phyloP scores from a whole-genome alignment of 1,140 invertebrate genomes.

The Schlechtendalia chinensis region DNA sequence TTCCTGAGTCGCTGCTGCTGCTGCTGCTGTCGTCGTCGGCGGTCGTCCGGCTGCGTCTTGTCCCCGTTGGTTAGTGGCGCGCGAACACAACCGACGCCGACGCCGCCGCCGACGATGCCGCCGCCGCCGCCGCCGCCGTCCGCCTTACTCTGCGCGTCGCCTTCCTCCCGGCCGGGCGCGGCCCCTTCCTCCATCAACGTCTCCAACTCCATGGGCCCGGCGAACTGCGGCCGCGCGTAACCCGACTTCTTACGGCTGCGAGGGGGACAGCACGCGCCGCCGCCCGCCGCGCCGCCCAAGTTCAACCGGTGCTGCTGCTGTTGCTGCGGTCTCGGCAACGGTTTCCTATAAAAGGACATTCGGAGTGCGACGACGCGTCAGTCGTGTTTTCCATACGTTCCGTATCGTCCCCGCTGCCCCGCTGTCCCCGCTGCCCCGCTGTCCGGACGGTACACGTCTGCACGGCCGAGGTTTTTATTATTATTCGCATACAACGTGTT shows the following conservation, averaged over 20 bases:
- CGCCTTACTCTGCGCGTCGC: neutral
- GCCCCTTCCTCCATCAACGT: slow-evolving; percentile 47
- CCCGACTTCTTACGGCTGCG: slow-evolving; percentile 22
- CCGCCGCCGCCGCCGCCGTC: neutral
- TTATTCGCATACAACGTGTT: too few relatives aligned
- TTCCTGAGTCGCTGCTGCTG: neutral
- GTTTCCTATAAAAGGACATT: too few relatives aligned
- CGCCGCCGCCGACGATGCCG: neutral
- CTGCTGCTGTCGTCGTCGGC: neutral
- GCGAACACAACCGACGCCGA: neutral
- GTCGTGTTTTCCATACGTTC: too few relatives aligned
- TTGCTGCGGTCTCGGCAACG: neutral
- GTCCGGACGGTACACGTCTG: too few relatives aligned
- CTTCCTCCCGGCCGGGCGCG: slow-evolving; percentile 7
- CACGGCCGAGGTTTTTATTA: too few relatives aligned
- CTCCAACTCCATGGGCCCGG: slow-evolving; percentile 40
- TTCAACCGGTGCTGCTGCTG: slow-evolving; percentile 29
- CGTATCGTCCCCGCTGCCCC: too few relatives aligned
- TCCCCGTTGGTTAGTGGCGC: slow-evolving; percentile 35
- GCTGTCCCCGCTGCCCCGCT: too few relatives aligned
- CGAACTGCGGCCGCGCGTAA: slow-evolving; percentile 32
- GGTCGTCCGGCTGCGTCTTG: neutral
- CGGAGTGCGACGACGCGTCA: too few relatives aligned
- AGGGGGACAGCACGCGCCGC: neutral
- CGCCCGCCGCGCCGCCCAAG: neutral